These are phyloP conservation scores for Eonycteris spelaea DNA, from an alignment of 2,113 vertebrate genomes.

Conservation along the genomic window DNA sequence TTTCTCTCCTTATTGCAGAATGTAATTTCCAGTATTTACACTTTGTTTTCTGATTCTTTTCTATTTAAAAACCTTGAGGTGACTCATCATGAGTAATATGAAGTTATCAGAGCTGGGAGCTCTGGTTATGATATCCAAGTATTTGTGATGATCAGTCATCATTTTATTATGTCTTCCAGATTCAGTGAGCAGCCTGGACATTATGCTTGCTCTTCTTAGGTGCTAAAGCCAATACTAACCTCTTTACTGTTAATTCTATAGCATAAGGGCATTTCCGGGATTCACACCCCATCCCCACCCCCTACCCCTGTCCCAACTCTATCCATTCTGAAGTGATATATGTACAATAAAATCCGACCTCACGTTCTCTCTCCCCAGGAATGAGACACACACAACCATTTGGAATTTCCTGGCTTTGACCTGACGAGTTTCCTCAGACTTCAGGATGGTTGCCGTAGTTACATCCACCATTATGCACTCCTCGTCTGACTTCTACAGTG, in stretches of 20 bases:
- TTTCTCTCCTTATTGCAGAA: not conserved
- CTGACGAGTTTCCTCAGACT: slow-evolving; percentile 20
- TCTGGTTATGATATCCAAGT: not conserved
- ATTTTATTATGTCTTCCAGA: not conserved
- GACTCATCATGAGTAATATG: not conserved
- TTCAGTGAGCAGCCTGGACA: not conserved
- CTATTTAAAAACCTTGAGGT: not conserved
- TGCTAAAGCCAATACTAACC: not conserved
- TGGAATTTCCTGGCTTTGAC: slow-evolving; percentile 40
- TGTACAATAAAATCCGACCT: slow-evolving; percentile 17
- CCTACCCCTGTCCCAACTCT: not conserved
- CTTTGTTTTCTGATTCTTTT: slow-evolving; percentile 3
- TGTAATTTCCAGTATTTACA: not conserved
- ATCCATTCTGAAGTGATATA: not conserved
- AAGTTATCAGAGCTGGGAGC: not conserved
- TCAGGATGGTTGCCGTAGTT: slow-evolving; percentile 11
- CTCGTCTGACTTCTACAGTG: not conserved
- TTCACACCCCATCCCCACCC: not conserved
- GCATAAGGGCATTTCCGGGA: not conserved
- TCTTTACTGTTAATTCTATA: not conserved
- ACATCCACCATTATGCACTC: not conserved
- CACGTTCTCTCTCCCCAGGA: slow-evolving; percentile 49
- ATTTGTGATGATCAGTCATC: not conserved
- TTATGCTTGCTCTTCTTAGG: not conserved
- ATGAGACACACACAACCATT: not conserved